Evolutionary conservation across 2,888 invertebrate species (phyloP).

Genomic region (Nomada hirtipes): DNA sequence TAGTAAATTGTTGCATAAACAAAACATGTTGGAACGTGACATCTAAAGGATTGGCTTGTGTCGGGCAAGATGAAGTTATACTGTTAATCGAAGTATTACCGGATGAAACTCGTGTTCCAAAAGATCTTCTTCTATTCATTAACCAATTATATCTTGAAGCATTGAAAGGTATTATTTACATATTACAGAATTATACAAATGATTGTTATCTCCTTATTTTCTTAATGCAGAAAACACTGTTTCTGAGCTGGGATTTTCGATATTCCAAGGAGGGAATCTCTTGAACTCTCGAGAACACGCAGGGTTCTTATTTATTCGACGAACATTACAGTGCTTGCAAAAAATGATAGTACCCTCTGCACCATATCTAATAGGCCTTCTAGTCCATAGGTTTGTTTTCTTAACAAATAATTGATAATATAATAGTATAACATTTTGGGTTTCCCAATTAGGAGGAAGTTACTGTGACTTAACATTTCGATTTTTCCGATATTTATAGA

Average conservation of each 20-base stretch:
- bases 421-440: too few species aligned
- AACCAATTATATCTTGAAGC: constrained; percentile 90
- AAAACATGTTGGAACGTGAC: constrained; percentile 91
- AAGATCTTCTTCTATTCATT: constrained; percentile 91
- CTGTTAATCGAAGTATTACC: constrained; percentile 89
- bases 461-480: background rate
- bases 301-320: constrained; percentile 92
- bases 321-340: constrained; percentile 92
- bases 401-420: background rate
- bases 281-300: constrained; percentile 90
- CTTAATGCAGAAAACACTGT: constrained; percentile 87
- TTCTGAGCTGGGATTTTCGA: constrained; percentile 89
- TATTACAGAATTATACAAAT: background rate
- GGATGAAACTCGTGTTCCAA: constrained; percentile 87
- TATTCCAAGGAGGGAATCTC: constrained; percentile 87
- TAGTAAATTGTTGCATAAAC: constrained; percentile 92
- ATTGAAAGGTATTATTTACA: constrained; percentile 84
- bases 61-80: constrained; percentile 93
- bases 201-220: background rate
- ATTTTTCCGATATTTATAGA: constrained; percentile 74
- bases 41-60: constrained; percentile 90
- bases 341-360: constrained; percentile 90
- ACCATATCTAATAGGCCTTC: constrained; percentile 91
- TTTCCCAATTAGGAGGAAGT: too few species aligned
- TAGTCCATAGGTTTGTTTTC: constrained; percentile 88